Evolutionary conservation across 2,797 vertebrate species (phyloP), one percentile per base, ranked within the genome.

Genomic region (Chiroxiphia lanceolata): DNA sequence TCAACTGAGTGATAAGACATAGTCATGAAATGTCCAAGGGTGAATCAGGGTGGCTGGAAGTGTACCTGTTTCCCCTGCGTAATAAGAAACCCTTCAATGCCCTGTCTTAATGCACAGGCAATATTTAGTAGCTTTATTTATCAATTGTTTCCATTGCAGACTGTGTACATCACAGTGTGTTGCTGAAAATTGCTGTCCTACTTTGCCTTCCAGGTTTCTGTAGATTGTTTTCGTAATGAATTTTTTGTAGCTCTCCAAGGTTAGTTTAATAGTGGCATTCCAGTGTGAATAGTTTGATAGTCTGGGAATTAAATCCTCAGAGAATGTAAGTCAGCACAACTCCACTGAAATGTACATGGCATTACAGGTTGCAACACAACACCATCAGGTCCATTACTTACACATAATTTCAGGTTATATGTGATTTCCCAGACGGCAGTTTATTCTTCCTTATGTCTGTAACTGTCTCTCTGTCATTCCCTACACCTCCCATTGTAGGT

Each of bases 1-100:
- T 99, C 98, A 97, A 98, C 84, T 93, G 98, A 98, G 96, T 93
- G 47, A 98, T 97, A 96, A 98, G 98, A 97, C 97, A 96, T 91
- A 96, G 95, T 96, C 97, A 94, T 89, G 93, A 97, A 95, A 93
- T 94, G 94, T 97, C 94, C 88, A 93, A 96, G 91, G 96, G 94
- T 95, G 90, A 97, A 96, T 96, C 95, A 94, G 93, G 88, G 90
- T 96, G 92, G 78, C n/a, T 89, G 83, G 68, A 69, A 89, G 83
- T 82, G 40, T 88, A 84, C 85, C 76, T 89, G 61, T 92, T 95
- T 91, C 60, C 84, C 77, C 64, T 93, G 70, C 44, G 75, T 71
- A 92, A 87, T 94, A 61, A 96, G 84, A 90, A 97, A 90, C 81
- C 27, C 14, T 85, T 96, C 84, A 87, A 56, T 61, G 61, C 78